phyloP scores from a whole-genome alignment of 2,113 vertebrate species.

The Colius striatus region DNA sequence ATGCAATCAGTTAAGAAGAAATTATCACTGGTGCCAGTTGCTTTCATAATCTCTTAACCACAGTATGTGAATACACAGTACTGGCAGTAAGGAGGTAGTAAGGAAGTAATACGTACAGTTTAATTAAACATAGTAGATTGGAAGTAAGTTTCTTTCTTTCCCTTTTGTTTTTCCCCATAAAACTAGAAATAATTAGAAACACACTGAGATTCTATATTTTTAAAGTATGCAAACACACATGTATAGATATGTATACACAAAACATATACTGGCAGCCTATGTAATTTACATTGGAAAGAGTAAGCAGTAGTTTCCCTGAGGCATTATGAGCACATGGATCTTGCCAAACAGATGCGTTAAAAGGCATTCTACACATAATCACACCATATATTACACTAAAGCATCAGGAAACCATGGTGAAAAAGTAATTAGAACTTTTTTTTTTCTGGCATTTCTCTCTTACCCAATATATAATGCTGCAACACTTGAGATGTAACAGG shows the following conservation, averaged over 20 bases:
- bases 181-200: neutral
- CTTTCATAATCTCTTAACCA: constrained; percentile 18
- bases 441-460: neutral
- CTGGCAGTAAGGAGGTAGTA: neutral
- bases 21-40: neutral
- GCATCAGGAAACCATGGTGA: neutral
- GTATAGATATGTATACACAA: neutral
- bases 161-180: neutral
- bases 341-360: neutral
- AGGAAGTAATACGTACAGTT: neutral
- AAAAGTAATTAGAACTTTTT: neutral
- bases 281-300: neutral
- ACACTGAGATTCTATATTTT: neutral
- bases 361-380: neutral
- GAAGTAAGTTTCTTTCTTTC: neutral
- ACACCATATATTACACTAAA: neutral
- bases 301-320: neutral
- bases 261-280: neutral
- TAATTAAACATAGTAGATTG: neutral
- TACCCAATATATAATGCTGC: fast-evolving
- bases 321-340: neutral
- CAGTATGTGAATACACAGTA: neutral
- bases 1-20: constrained; percentile 16
- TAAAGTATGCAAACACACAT: neutral
- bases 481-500: neutral